Percentiles rank a stretch among this genome's conserved stretches.
phyloP scores from a whole-genome alignment of 2,888 invertebrate species.

The Andrena hattorfiana region DNA sequence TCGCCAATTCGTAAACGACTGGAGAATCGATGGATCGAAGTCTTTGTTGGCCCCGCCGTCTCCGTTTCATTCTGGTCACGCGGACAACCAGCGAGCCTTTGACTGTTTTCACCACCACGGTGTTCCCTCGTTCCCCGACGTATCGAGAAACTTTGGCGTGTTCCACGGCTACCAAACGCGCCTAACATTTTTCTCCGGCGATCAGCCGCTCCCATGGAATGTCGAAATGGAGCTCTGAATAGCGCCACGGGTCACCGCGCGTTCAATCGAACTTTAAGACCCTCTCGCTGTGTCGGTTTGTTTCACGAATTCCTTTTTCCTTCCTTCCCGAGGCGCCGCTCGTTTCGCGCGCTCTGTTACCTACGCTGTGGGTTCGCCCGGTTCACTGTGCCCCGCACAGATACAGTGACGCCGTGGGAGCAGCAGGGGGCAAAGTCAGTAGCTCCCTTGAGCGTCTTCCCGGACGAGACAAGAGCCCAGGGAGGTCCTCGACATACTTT shows the following conservation, averaged over 20 bases:
- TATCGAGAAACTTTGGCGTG: constrained; percentile 30
- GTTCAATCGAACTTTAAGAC: constrained; percentile 25
- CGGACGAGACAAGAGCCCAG: too few relatives aligned
- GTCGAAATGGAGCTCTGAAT: constrained; percentile 23
- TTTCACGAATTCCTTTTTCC: not conserved
- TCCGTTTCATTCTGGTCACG: constrained; percentile 68
- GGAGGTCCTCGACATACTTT: too few relatives aligned
- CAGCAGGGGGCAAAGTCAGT: too few relatives aligned
- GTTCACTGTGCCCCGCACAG: too few relatives aligned
- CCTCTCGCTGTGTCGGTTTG: not conserved
- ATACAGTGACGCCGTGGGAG: too few relatives aligned
- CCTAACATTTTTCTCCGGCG: constrained; percentile 40
- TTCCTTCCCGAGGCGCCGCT: not conserved
- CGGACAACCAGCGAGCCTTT: constrained; percentile 51
- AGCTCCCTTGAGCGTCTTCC: too few relatives aligned
- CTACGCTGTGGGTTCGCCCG: too few relatives aligned
- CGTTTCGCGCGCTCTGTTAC: not conserved
- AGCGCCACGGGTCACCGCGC: constrained; percentile 18
- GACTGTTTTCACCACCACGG: constrained; percentile 43
- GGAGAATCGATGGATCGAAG: constrained; percentile 62
- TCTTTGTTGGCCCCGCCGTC: constrained; percentile 32
- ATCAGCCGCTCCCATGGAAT: constrained; percentile 22
- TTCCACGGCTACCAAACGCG: constrained; percentile 33
- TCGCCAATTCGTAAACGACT: constrained; percentile 72
- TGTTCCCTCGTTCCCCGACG: constrained; percentile 13